Evolutionary conservation across 2,888 invertebrate species (phyloP).

Genomic region (Agrotis clavis): DNA sequence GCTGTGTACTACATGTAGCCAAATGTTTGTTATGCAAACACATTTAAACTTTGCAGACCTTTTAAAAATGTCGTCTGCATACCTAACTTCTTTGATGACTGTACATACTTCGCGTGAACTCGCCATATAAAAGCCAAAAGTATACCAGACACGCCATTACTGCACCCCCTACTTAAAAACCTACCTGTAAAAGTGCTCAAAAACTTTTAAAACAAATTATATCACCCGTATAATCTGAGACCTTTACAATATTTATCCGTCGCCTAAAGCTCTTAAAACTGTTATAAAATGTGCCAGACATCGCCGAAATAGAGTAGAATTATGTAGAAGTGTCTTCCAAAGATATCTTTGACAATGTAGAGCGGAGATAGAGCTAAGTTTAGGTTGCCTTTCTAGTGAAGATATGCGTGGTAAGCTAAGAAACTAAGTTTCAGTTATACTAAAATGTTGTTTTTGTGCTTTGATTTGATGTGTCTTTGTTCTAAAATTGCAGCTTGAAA

Average conservation of each 20-base stretch:
- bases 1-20: no score
- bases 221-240: conserved; percentile 20
- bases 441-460: no score
- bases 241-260: conserved; percentile 44
- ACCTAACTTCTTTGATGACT: neutral
- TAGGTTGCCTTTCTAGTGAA: neutral
- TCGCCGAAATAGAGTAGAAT: conserved; percentile 35
- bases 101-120: conserved; percentile 13
- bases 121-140: conserved; percentile 15
- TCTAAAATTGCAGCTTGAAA: no score
- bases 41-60: no score
- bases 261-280: conserved; percentile 45
- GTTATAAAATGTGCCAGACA: conserved; percentile 49
- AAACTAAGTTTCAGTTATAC: no score
- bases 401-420: no score
- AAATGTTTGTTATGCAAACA: no score
- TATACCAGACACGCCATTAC: conserved; percentile 24
- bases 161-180: conserved; percentile 25
- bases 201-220: conserved; percentile 40
- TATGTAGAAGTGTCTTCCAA: conserved; percentile 42
- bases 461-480: no score
- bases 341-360: conserved; percentile 25
- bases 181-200: conserved; percentile 19
- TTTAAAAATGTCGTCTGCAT: no score
- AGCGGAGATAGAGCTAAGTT: neutral